Evolutionary conservation across 1,140 invertebrate species (phyloP).

Genomic region (Drosophila tani): DNA sequence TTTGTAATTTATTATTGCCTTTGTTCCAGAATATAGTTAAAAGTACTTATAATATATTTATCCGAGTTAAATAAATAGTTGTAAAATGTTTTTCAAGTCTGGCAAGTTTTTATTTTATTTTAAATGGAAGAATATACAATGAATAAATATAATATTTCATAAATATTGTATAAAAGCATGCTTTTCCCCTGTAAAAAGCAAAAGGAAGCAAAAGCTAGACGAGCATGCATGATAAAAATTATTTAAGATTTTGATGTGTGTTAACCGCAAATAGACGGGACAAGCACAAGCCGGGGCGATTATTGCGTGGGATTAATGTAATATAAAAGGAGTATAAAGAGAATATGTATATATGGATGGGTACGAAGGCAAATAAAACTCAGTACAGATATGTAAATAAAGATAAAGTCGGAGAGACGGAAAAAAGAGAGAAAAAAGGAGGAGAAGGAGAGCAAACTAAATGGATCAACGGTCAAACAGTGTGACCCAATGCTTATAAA

Average conservation of each 20-base stretch:
- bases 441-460: background rate
- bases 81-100: no score
- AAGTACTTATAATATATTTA: no score
- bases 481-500: constrained; percentile 6
- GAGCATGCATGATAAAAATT: constrained; percentile 45
- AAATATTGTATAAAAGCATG: no score
- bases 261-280: constrained; percentile 44
- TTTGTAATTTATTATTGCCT: no score
- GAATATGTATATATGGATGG: constrained; percentile 20
- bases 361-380: constrained; percentile 13
- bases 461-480: background rate
- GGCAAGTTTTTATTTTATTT: no score
- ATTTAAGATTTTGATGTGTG: constrained; percentile 48
- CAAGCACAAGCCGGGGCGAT: constrained; percentile 40
- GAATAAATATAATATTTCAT: no score
- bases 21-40: no score
- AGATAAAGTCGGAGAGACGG: background rate
- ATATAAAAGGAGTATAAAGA: constrained; percentile 25
- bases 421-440: background rate
- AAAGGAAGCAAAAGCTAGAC: background rate
- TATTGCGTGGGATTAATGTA: constrained; percentile 32
- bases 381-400: background rate
- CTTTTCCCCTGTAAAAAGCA: background rate
- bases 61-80: no score
- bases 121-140: no score